Percentiles rank a stretch among this genome's conserved stretches.
These are phyloP conservation scores for Tursiops truncatus DNA, from an alignment of 2,113 vertebrate genomes.

Conservation along the genomic window DNA sequence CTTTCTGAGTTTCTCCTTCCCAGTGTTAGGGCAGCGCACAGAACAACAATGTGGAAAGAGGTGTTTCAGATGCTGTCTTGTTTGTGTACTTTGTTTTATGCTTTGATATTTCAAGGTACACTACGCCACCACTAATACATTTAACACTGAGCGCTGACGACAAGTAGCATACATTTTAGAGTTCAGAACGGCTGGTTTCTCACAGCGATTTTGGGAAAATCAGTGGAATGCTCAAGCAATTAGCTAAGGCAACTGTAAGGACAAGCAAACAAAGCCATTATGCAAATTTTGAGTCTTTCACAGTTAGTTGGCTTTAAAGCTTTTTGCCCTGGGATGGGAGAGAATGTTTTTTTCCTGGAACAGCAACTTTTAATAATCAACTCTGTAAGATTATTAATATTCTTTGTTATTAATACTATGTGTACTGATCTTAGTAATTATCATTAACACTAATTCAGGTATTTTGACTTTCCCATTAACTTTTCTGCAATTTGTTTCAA, in stretches of 20 bases:
- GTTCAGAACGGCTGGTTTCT: neutral
- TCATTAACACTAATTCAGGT: neutral
- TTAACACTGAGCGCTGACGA: neutral
- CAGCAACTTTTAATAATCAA: neutral
- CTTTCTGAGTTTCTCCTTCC: neutral
- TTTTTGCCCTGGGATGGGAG: neutral
- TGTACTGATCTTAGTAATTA: neutral
- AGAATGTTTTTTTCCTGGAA: neutral
- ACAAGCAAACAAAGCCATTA: neutral
- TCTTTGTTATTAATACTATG: neutral
- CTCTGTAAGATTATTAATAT: neutral
- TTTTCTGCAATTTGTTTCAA: neutral
- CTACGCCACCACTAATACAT: neutral
- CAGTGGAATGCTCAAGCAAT: neutral
- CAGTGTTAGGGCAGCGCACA: accelerated
- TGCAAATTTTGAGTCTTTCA: neutral
- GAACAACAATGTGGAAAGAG: neutral
- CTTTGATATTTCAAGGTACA: neutral
- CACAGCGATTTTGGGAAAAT: neutral
- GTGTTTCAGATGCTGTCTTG: neutral
- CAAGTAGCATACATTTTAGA: neutral
- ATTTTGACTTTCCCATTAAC: neutral
- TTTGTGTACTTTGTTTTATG: neutral
- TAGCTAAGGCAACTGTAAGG: neutral
- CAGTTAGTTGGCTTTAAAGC: neutral